Conservation (phyloP, 1,140 invertebrate genomes). For the Drosophila ogumai region DNA sequence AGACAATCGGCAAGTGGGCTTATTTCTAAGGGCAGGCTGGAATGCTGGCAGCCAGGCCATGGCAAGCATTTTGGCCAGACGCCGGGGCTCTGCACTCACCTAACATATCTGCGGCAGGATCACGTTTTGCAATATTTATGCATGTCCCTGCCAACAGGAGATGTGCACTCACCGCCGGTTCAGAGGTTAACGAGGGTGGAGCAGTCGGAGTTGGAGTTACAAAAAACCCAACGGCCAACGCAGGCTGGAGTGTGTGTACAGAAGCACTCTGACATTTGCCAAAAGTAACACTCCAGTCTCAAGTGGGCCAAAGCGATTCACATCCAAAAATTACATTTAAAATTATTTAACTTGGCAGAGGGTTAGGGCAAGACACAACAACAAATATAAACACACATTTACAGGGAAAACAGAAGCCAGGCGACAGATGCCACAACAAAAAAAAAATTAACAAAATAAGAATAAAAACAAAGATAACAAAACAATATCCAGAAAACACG, state of each 20-base stretch:
- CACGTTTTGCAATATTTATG: constrained; percentile 82
- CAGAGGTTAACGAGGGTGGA: constrained; percentile 9
- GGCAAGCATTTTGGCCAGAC: constrained; percentile 71
- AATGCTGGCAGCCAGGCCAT: constrained; percentile 1
- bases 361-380: constrained; percentile 44
- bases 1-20: constrained; percentile 66
- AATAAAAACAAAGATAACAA: constrained; percentile 49
- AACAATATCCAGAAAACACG: constrained; percentile 57
- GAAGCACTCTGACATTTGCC: constrained; percentile 49
- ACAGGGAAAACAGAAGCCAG: constrained; percentile 68
- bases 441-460: constrained; percentile 41
- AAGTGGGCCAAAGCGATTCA: constrained; percentile 60
- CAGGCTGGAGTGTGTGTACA: constrained; percentile 40
- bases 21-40: constrained; percentile 58
- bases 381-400: constrained; percentile 23
- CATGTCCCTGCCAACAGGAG: constrained; percentile 59
- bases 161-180: constrained; percentile 38
- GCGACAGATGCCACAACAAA: constrained; percentile 73
- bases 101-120: constrained; percentile 64
- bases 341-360: constrained; percentile 67
- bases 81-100: constrained; percentile 54
- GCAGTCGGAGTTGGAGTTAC: background rate
- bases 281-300: constrained; percentile 76
- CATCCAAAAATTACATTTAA: constrained; percentile 77
- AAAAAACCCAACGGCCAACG: background rate